Conservation (phyloP, 2,797 vertebrate species). For the Gadopsis marmoratus region DNA sequence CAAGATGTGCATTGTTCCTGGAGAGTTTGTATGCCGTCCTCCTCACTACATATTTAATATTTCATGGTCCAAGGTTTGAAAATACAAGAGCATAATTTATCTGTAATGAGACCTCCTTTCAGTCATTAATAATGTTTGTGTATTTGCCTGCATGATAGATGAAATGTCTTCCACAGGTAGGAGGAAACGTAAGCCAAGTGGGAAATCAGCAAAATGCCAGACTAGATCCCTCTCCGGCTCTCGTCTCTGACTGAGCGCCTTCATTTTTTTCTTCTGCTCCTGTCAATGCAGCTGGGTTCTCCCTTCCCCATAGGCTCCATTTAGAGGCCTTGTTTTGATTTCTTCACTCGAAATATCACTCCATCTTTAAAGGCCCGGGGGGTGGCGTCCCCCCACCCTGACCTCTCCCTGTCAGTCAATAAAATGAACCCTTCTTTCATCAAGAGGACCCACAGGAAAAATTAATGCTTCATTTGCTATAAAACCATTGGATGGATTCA, state of each 20-base stretch:
- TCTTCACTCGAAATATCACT: conserved; percentile 69
- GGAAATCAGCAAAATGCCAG: conserved; percentile 63
- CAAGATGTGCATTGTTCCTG: neutral
- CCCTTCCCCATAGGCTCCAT: conserved; percentile 53
- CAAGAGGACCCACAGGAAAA: conserved; percentile 35
- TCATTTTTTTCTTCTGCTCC: conserved; percentile 24
- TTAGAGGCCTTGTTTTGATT: conserved; percentile 73
- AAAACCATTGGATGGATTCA: conserved; percentile 18
- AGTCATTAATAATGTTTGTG: conserved; percentile 34
- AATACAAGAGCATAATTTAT: conserved; percentile 2
- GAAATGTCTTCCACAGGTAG: conserved; percentile 39
- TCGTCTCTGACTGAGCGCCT: conserved; percentile 27
- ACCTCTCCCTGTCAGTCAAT: conserved; percentile 76
- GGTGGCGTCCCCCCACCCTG: conserved; percentile 60
- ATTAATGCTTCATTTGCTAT: conserved; percentile 53
- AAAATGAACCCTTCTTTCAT: conserved; percentile 65
- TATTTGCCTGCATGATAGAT: conserved; percentile 32
- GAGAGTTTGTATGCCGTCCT: neutral
- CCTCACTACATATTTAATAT: neutral
- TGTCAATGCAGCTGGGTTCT: conserved; percentile 60
- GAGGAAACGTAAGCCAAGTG: conserved; percentile 25
- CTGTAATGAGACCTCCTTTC: conserved; percentile 2
- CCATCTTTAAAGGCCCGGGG: conserved; percentile 55
- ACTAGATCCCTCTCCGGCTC: conserved; percentile 46
- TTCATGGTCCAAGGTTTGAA: conserved; percentile 13